Evolutionary conservation across 2,888 invertebrate genomes (phyloP), one percentile per base, ranked within the genome.

Genomic region (Linnaemya tessellans): DNA sequence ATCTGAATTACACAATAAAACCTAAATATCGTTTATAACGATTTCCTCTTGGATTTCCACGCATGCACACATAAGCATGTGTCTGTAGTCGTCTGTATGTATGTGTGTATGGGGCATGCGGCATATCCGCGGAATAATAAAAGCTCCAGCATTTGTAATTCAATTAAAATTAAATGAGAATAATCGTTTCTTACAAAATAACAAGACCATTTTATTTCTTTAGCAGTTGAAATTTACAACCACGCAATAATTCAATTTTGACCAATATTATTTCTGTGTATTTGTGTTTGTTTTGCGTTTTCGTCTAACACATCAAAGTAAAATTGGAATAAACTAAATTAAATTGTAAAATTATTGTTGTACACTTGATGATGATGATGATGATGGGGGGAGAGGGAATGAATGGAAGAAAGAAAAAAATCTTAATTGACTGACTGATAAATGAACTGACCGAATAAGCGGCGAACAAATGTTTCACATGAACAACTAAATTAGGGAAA

Each of bases 201-300:
- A 60, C 30, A 80, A 67, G 51, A 67, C 60, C 68, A 68, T 51
- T 54, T 62, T n/a, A 73, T 49, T 51, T 77, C 22, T 75, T 64
- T n/a, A 25, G n/a, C 20, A 51, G 60, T 54, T 56, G 5, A 20
- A 20, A 35, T 30, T 20, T 30, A 74, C 74, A 79, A 30, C 85
- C 85, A 85, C 83, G 85, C 85, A 85, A 85, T 85, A 85, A 85
- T 85, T 83, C 79, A 83, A 85, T 82, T 85, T 80, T 80, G 65
- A 85, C 82, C 85, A 85, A 85, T 75, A 75, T 58, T 70, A 65
- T 71, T 60, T 75, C 13, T 56, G 22, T 64, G 35, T 51, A 51
- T 20, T 15, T 49, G 13, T 1, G 15, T 41, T 41, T 30, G 9
- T 41, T 68, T 20, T 51, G 43, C 11, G 10, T 49, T 7, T n/a